Percentiles rank a stretch among this genome's conserved stretches.
phyloP scores from a whole-genome alignment of 64 coral and sea anemone genomes.

The Montipora efflorescens region DNA sequence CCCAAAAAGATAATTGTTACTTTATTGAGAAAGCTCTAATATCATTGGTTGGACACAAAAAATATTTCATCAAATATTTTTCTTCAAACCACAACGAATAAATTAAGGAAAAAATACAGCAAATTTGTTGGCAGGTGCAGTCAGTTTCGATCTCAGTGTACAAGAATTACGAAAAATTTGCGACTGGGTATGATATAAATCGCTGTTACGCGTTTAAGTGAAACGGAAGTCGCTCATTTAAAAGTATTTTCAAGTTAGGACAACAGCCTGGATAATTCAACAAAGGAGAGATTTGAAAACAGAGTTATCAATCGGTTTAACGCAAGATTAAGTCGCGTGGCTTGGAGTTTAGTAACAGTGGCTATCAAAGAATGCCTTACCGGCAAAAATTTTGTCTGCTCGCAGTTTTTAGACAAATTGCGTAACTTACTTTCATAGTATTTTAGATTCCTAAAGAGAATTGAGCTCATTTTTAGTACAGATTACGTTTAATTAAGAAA shows the following conservation, averaged over 20 bases:
- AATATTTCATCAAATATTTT: constrained; percentile 26
- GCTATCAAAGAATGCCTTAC: background rate
- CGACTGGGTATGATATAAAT: constrained; percentile 17
- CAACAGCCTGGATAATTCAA: background rate
- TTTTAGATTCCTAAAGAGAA: background rate
- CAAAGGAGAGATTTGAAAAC: background rate
- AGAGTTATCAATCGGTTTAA: background rate
- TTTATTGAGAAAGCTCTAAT: background rate
- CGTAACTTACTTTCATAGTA: background rate
- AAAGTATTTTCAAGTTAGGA: background rate
- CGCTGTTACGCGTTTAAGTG: background rate
- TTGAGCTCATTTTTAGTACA: background rate
- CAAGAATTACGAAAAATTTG: constrained; percentile 12
- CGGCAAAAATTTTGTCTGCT: no score
- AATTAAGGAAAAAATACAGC: constrained; percentile 10
- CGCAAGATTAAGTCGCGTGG: background rate
- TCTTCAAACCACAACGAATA: constrained; percentile 32
- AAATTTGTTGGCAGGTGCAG: constrained; percentile 6
- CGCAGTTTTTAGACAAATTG: no score
- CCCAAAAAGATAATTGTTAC: background rate
- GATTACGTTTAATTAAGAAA: background rate
- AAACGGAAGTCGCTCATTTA: constrained; percentile 22
- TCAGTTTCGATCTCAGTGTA: constrained; percentile 7
- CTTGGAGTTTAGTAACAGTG: background rate
- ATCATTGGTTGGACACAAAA: background rate